Base-by-base conservation (phyloP, 1,140 invertebrate species). In the Himalopsyche phryganea region DNA sequence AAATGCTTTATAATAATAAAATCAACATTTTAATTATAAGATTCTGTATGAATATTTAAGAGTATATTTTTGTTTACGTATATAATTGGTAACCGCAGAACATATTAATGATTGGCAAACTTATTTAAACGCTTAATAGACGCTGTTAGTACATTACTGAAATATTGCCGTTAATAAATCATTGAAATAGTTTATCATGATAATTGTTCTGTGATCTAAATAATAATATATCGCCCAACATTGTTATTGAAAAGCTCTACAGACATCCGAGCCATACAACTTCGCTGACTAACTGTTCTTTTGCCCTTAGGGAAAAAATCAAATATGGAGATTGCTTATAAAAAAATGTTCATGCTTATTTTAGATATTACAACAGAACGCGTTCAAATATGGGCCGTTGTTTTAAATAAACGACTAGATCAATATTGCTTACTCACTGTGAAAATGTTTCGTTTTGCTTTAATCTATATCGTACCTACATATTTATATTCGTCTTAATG, bases 181-280 rank as follows among this genome's bases (percentile, higher is more conserved):
- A 56, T 56, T 44, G 48, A 50, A 58, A 58, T 50, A 46, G 32
- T 38, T 58, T 58, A 58, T 58, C 56, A 33, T 40, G 56, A 58
- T 58, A 58, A 58, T 58, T 58, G 56, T 41, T 45, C 56, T 58
- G 18, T 58, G 56, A 58, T 58, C 56, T 58, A 58, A 57, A 58
- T 58, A 58, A 58, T 58, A 50, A 28, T 45, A 45, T 45, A 57
- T 57, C 47, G 47, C 32, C 23, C 48, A 36, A 58, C 49, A 58
- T 58, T 58, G 56, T 58, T 58, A 58, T 58, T 58, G 56, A 58
- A 58, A 58, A 38, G 48, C 48, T 45, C 44, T 47, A 51, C 18
- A 51, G 56, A 50, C 45, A 58, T 51, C 38, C 51, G 23, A 18
- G 14, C 33, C 35, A 20, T 23, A 36, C 36, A 50, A 38, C 19